phyloP scores from a whole-genome alignment of 2,797 vertebrate genomes.

The Malacoctenus gilli region DNA sequence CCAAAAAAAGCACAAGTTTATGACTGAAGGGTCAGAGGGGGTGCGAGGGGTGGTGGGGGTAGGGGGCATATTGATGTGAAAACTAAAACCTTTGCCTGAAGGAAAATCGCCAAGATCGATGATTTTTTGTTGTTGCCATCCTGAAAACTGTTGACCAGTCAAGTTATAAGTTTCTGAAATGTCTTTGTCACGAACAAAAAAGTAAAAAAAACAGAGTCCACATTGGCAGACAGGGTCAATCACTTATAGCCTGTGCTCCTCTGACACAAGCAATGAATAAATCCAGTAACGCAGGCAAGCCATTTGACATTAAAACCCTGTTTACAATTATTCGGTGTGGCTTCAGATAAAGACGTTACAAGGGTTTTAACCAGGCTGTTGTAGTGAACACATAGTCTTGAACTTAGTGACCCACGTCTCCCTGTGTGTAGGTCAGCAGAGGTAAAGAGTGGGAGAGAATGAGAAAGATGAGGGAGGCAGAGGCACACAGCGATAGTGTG shows the following conservation, averaged over 20 bases:
- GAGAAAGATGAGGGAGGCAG: slow-evolving; percentile 48
- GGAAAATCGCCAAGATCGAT: slow-evolving; percentile 23
- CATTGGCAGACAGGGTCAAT: slow-evolving; percentile 5
- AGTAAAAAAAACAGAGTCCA: neutral
- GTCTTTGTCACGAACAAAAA: neutral
- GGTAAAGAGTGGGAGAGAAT: slow-evolving; percentile 56
- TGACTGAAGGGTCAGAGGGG: slow-evolving; percentile 10
- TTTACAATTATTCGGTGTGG: slow-evolving; percentile 37
- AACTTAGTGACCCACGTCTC: slow-evolving; percentile 58
- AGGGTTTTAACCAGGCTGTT: slow-evolving; percentile 43
- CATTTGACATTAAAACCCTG: slow-evolving; percentile 38
- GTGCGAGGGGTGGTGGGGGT: too few relatives aligned
- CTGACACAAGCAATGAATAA: slow-evolving; percentile 34
- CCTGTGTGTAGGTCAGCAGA: slow-evolving; percentile 61
- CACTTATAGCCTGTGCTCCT: neutral
- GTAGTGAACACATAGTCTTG: slow-evolving; percentile 40
- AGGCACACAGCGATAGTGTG: slow-evolving; percentile 45
- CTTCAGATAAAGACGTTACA: slow-evolving; percentile 41
- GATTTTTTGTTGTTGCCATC: slow-evolving; percentile 9
- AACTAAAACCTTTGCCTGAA: slow-evolving; percentile 20
- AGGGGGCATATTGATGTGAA: slow-evolving; percentile 7
- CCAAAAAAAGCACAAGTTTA: slow-evolving; percentile 1
- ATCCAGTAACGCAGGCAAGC: slow-evolving; percentile 32
- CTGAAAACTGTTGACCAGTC: slow-evolving; percentile 12
- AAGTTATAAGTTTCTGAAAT: slow-evolving; percentile 18